Base-by-base conservation (phyloP, 2,113 vertebrate species). In the Phrynocephalus versicolor region DNA sequence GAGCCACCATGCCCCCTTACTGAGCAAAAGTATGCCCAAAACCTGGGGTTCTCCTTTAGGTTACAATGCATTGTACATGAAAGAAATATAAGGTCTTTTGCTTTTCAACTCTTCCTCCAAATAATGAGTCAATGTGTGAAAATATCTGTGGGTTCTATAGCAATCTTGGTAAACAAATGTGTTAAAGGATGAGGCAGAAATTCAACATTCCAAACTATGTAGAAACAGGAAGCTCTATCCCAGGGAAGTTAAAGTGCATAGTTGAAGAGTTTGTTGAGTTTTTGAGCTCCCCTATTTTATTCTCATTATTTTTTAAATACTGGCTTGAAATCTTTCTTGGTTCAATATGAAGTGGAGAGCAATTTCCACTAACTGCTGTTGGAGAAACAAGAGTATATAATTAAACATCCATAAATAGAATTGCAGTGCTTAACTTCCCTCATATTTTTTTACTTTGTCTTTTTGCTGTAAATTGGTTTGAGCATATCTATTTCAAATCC, bases 291-390 rank as follows among this genome's bases (percentile, higher is more conserved):
- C 5, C 79, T 88, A 30, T 65, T 89, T 82, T 85, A 2, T 16
- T 88, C 37, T 89, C 78, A 33, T 84, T 86, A 84, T 14, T 90
- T 35, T 83, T 23, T 90, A 85, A 93, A 89, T 60, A 2, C 1
- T 6, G 45, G 33, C 70, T 41, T 85, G 82, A 92, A 93, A 39
- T 86, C 72, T 65, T 55, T 65, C 30, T 27, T 21, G 10, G 65
- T 57, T 92, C 79, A 88, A 65, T 65, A 71, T 33, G 67, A n/a
- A 62, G 85, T 19, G 30, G 55, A 90, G 15, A 30, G 3, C 0
- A 1, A 51, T 84, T 88, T 82, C 57, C 79, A 88, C 27, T 84
- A 88, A 93, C 84, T 67, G 86, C 30, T 72, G 18, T 62, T 62
- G 21, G 23, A 62, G 60, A 62, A 62, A 23, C 18, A 41, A 88